These are phyloP conservation scores for Rhinopomastus cyanomelas DNA, from an alignment of 2,113 vertebrate species.

Conservation along the genomic window DNA sequence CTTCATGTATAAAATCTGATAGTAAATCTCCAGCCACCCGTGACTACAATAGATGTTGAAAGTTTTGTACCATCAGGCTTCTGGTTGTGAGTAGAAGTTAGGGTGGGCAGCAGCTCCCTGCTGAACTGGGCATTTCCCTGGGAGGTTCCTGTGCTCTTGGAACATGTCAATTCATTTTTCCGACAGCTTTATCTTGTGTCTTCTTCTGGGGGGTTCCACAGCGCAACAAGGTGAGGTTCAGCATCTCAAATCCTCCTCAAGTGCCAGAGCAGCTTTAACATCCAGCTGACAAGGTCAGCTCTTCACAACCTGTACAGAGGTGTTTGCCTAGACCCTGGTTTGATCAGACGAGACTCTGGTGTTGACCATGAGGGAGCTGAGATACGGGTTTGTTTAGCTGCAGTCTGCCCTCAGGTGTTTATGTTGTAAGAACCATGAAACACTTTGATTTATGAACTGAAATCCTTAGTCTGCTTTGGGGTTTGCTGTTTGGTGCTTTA, in stretches of 20 bases:
- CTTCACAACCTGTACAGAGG: background rate
- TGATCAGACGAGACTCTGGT: background rate
- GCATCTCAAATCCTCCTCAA: background rate
- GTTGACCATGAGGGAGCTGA: background rate
- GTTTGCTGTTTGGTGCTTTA: background rate
- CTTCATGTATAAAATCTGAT: background rate
- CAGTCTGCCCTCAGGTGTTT: background rate
- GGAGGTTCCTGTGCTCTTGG: background rate
- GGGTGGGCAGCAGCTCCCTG: background rate
- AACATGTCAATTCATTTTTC: background rate
- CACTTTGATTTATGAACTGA: background rate
- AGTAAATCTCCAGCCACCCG: background rate
- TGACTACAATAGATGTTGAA: rapidly evolving
- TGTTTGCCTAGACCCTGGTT: background rate
- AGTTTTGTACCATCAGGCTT: background rate
- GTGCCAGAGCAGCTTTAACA: background rate
- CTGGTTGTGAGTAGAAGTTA: background rate
- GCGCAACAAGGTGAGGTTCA: background rate
- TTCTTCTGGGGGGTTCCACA: background rate
- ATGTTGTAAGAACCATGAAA: background rate
- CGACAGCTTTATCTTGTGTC: background rate
- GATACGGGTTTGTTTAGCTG: background rate
- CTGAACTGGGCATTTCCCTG: background rate
- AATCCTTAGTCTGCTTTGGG: background rate
- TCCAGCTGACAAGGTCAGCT: background rate